Evolutionary conservation across 92 coral and sea anemone species (phyloP).

Genomic region (Nematostella vectensis): DNA sequence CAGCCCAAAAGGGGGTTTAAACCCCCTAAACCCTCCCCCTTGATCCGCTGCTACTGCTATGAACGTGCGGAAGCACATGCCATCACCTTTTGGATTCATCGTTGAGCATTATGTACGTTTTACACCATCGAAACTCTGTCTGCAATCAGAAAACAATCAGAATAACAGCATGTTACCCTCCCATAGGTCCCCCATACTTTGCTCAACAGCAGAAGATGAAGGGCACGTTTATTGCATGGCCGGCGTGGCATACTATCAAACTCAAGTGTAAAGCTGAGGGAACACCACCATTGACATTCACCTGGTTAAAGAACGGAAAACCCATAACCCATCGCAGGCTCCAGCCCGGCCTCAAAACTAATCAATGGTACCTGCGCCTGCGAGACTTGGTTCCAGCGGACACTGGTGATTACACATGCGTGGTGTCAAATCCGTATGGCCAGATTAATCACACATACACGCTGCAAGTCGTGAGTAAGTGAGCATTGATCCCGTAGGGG

Average conservation of each 20-base stretch:
- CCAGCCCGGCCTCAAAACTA: slow-evolving; percentile 70
- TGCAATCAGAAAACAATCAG: background rate
- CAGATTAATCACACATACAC: slow-evolving; percentile 76
- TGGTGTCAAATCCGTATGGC: slow-evolving; percentile 80
- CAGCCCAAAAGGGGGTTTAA: too few species aligned
- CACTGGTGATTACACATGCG: slow-evolving; percentile 80
- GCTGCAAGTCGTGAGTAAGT: slow-evolving; percentile 77
- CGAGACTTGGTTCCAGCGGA: slow-evolving; percentile 68
- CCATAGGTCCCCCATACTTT: slow-evolving; percentile 49
- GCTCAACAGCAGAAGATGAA: slow-evolving; percentile 42
- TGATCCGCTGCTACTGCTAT: too few species aligned
- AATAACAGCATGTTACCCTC: background rate
- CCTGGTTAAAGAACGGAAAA: slow-evolving; percentile 77
- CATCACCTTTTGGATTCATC: too few species aligned
- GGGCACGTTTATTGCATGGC: slow-evolving; percentile 77
- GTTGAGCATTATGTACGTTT: too few species aligned
- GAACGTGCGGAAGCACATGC: too few species aligned
- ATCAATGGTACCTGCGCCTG: slow-evolving; percentile 71
- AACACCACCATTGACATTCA: slow-evolving; percentile 58
- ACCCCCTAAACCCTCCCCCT: background rate
- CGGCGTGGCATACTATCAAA: slow-evolving; percentile 62
- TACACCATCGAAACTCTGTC: background rate
- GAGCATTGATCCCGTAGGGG: too few species aligned
- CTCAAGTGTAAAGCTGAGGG: slow-evolving; percentile 79
- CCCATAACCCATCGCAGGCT: slow-evolving; percentile 52